These are phyloP conservation scores for Scomber scombrus DNA, from an alignment of 2,113 vertebrate genomes.

Conservation along the genomic window DNA sequence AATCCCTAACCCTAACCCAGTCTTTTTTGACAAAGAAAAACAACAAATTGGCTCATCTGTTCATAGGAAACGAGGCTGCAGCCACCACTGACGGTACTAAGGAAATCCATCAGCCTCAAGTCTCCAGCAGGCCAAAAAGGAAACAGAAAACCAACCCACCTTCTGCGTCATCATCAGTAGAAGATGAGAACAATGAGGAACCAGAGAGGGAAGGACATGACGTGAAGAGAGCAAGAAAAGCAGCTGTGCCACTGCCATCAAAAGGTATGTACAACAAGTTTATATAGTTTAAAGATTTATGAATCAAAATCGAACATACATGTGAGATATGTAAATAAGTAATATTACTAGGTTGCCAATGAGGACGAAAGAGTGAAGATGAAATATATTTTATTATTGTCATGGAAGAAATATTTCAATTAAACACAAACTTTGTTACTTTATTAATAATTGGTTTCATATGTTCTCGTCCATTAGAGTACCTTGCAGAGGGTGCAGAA, in stretches of 20 bases:
- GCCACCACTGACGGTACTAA: not conserved
- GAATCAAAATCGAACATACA: too few relatives aligned
- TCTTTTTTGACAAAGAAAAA: too few relatives aligned
- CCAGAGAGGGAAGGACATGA: not conserved
- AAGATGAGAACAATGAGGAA: slow-evolving; percentile 1
- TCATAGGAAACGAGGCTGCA: slow-evolving; percentile 20
- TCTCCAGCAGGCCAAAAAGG: slow-evolving; percentile 45
- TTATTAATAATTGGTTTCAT: too few relatives aligned
- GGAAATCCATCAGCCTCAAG: not conserved
- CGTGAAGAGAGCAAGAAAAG: slow-evolving; percentile 22
- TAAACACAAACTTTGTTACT: not conserved
- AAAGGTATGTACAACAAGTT: slow-evolving; percentile 65
- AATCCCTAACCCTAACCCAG: too few relatives aligned
- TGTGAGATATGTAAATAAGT: too few relatives aligned
- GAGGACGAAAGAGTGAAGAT: not conserved
- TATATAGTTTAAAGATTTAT: too few relatives aligned
- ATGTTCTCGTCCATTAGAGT: slow-evolving; percentile 74
- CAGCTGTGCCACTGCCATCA: slow-evolving; percentile 25
- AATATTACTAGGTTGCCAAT: too few relatives aligned
- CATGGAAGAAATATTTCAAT: not conserved
- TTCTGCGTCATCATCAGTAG: not conserved
- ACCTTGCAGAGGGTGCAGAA: slow-evolving; percentile 84
- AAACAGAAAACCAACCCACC: slow-evolving; percentile 35
- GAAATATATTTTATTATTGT: not conserved
- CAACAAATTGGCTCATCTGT: not conserved